Percentiles rank a stretch among this genome's conserved stretches.
Conservation (phyloP, 2,888 invertebrate species). For the Plagiodera versicolora region DNA sequence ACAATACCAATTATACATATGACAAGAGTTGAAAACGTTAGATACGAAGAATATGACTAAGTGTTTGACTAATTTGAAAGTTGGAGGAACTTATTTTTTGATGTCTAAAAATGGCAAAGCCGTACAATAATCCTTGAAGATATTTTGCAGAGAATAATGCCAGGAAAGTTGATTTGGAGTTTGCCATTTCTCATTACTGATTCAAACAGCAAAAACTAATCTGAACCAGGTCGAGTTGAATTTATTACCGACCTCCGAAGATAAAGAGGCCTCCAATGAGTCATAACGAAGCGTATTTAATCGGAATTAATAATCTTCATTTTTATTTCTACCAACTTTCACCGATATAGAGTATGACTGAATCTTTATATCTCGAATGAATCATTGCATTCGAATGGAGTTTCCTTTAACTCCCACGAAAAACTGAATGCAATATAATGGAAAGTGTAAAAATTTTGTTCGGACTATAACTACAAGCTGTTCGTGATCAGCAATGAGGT, state of each 20-base stretch:
- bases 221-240: slow-evolving; percentile 13
- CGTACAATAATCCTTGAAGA: too few species aligned
- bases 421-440: too few species aligned
- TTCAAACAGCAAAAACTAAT: background rate
- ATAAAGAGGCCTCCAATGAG: slow-evolving; percentile 3
- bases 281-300: slow-evolving; percentile 5
- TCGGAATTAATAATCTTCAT: slow-evolving; percentile 1
- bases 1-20: too few species aligned
- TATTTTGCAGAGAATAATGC: too few species aligned
- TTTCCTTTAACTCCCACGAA: background rate
- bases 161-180: background rate
- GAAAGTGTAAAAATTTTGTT: too few species aligned
- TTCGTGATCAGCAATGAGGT: too few species aligned
- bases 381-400: background rate
- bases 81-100: too few species aligned
- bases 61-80: too few species aligned
- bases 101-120: too few species aligned
- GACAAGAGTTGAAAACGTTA: too few species aligned
- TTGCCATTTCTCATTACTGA: background rate
- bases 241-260: slow-evolving; percentile 8
- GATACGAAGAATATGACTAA: too few species aligned
- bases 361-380: background rate
- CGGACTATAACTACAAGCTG: too few species aligned
- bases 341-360: background rate
- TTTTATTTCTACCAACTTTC: slow-evolving; percentile 9